A percentile compares a stretch with the other conserved stretches of the same genome.
Conservation (phyloP, 2,797 vertebrate species). For the Crocidura indochinensis region DNA sequence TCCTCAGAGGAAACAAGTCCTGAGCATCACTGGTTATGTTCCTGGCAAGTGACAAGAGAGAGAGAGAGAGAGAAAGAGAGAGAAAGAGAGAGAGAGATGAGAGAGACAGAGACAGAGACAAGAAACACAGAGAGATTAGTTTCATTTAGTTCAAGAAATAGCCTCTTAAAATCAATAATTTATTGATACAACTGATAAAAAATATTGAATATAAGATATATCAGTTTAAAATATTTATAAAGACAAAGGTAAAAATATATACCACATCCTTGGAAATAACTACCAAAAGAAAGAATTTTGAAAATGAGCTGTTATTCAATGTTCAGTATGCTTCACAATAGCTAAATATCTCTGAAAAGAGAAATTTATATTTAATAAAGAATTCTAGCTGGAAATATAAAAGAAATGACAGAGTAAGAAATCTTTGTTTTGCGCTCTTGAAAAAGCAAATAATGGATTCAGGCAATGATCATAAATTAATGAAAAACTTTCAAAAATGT, state of each 20-base stretch:
- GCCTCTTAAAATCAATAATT: too few relatives aligned
- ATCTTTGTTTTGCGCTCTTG: not conserved
- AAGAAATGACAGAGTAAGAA: not conserved
- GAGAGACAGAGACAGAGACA: too few relatives aligned
- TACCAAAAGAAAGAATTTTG: not conserved
- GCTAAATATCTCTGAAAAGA: not conserved
- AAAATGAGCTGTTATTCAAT: not conserved
- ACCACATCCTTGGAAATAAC: not conserved
- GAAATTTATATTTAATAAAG: not conserved
- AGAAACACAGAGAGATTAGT: too few relatives aligned
- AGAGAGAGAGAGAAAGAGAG: too few relatives aligned
- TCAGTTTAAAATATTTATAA: too few relatives aligned
- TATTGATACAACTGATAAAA: not conserved
- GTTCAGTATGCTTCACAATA: slow-evolving; percentile 18
- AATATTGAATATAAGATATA: too few relatives aligned
- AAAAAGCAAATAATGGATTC: slow-evolving; percentile 52
- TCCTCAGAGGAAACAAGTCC: too few relatives aligned
- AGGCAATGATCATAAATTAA: slow-evolving; percentile 45
- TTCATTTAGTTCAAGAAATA: too few relatives aligned
- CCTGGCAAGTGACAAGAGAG: too few relatives aligned
- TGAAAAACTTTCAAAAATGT: slow-evolving; percentile 4
- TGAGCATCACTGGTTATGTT: not conserved
- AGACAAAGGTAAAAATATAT: too few relatives aligned
- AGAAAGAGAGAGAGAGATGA: too few relatives aligned
- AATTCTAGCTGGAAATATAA: slow-evolving; percentile 19